Evolutionary conservation across 2,113 vertebrate genomes (phyloP).

Genomic region (Dicaeum eximium): DNA sequence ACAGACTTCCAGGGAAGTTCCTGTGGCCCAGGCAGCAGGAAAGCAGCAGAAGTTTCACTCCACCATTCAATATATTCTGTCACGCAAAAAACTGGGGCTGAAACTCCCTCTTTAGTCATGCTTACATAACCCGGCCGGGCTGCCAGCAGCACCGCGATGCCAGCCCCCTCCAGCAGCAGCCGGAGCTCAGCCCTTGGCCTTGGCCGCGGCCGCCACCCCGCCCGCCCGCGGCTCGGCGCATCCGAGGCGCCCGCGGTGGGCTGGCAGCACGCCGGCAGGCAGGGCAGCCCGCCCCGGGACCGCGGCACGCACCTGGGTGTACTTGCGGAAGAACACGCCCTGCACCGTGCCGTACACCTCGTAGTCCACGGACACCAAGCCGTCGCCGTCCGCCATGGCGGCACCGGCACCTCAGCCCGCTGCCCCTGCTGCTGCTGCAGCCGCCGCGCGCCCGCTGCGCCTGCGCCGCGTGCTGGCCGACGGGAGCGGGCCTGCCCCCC

Average conservation of each 20-base stretch:
- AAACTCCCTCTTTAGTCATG: rapidly evolving
- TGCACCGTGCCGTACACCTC: conserved; percentile 91
- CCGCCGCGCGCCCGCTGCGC: background rate
- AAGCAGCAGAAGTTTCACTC: background rate
- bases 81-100: background rate
- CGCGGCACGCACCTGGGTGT: conserved; percentile 82
- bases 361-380: conserved; percentile 87
- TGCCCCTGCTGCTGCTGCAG: rapidly evolving
- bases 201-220: too few species aligned
- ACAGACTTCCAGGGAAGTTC: background rate
- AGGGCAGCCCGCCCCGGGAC: too few species aligned
- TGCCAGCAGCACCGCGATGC: background rate
- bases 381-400: conserved; percentile 78
- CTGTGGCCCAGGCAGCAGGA: background rate
- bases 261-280: background rate
- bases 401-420: background rate
- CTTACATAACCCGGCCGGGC: background rate
- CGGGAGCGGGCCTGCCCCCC: background rate
- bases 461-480: rapidly evolving
- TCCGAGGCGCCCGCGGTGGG: rapidly evolving
- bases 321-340: conserved; percentile 93
- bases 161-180: background rate
- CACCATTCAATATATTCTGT: rapidly evolving
- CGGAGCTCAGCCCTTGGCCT: rapidly evolving
- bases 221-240: background rate